Base-by-base conservation (phyloP, 2,113 vertebrate species). In the Chaetodon trifascialis region DNA sequence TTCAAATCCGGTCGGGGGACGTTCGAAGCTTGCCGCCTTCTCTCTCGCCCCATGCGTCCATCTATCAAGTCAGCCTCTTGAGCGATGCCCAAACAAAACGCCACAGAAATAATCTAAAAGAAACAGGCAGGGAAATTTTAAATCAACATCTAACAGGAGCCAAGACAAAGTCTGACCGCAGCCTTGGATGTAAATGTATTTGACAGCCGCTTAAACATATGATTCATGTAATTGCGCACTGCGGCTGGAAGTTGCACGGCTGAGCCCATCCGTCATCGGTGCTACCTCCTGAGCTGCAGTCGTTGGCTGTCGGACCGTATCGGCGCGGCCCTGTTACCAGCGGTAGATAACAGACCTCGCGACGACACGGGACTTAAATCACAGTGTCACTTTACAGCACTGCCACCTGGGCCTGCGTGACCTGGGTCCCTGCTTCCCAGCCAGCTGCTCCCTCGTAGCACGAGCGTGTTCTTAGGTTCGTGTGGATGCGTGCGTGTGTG, bases 291-390 rank as follows among this genome's bases (percentile, higher is more conserved):
- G 87, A 82, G 87, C 74, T 46, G 86, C 79, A 86, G 89, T 85
- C 64, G 73, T 42, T 51, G 47, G 80, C 88, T 80, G 91, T 90
- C 73, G 78, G 87, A 82, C 74, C 65, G 25, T 92, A 89, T 89
- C 85, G 67, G 80, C 80, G 34, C 12, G 59, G 82, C 64, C 84
- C 76, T 71, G 91, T 92, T 87, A 91, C 86, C 51, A 51, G 60
- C 51, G 38, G 64, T 12, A 94, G 94, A 95, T 95, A 94, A 93
- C 89, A 42, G 79, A 73, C 78, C 88, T 59, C 6, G 44, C 63
- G 4, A 38, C 16, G 90, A 91, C 93, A 91, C 86, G 17, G 74
- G 76, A 85, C 89, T 62, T 95, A 92, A 94, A 94, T 95, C 93
- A 94, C 84, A 51, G 76, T 94, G 94, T 93, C 93, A 93, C 88